phyloP scores from a whole-genome alignment of 2,113 vertebrate species.

The Varanus komodoensis region DNA sequence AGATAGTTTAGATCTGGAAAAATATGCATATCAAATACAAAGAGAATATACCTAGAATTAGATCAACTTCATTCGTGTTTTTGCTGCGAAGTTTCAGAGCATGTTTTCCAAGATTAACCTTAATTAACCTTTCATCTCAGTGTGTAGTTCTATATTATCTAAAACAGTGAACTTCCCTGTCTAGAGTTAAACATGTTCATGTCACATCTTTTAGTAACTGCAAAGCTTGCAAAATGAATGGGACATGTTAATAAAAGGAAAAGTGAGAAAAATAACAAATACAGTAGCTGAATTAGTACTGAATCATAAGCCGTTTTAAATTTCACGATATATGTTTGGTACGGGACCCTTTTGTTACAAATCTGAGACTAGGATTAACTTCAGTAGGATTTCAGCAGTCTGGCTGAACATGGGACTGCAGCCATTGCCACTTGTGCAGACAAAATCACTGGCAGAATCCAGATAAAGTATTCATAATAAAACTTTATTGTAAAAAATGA shows the following conservation, averaged over 20 bases:
- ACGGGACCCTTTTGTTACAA: neutral
- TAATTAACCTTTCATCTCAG: slow-evolving; percentile 63
- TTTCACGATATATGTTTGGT: neutral
- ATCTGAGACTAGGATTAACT: neutral
- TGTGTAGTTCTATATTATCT: slow-evolving; percentile 40
- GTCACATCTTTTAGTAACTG: slow-evolving; percentile 4
- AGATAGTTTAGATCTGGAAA: slow-evolving; percentile 47
- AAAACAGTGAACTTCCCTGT: slow-evolving; percentile 30
- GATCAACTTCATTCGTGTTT: slow-evolving; percentile 28
- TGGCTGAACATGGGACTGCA: neutral
- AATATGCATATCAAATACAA: slow-evolving; percentile 18
- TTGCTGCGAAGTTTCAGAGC: slow-evolving; percentile 22
- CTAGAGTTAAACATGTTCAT: slow-evolving; percentile 36
- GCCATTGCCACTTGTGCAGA: neutral
- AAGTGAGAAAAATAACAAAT: neutral
- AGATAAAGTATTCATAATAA: neutral
- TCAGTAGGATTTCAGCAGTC: neutral
- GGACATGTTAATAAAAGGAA: neutral
- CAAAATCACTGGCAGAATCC: neutral
- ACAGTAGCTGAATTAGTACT: neutral
- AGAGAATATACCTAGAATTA: neutral
- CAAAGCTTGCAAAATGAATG: slow-evolving; percentile 11
- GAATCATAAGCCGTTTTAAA: neutral
- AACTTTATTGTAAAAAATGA: slow-evolving; percentile 26
- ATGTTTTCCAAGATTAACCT: slow-evolving; percentile 36